Percentiles rank a stretch among this genome's conserved stretches.
Conservation (phyloP, 2,888 invertebrate genomes). For the Pristionchus arcanus region DNA sequence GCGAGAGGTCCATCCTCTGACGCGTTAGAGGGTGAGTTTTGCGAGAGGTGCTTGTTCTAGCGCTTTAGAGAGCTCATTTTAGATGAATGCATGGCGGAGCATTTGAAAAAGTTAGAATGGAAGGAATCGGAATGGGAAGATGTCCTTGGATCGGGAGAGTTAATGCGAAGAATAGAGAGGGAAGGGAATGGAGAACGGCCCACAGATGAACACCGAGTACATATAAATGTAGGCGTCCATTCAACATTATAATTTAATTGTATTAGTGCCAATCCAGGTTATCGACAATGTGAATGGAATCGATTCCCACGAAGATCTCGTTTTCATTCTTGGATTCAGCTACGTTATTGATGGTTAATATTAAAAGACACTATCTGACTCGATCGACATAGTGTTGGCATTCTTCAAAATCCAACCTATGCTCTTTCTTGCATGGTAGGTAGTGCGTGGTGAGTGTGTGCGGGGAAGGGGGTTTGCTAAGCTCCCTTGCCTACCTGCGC, state of each 20-base stretch:
- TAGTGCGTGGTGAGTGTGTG: no score
- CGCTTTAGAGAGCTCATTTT: no score
- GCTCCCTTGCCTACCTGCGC: no score
- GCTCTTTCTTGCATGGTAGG: no score
- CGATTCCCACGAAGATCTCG: conserved; percentile 45
- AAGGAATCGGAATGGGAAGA: conserved; percentile 61
- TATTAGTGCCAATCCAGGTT: background rate
- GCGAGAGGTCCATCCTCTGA: conserved; percentile 62
- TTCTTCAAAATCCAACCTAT: no score
- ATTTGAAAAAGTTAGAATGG: background rate
- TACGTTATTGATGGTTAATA: conserved; percentile 53
- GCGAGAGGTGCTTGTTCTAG: no score
- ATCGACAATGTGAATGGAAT: conserved; percentile 33
- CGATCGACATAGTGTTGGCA: no score
- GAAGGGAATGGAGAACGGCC: conserved; percentile 55
- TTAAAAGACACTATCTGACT: no score
- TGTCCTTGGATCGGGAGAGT: conserved; percentile 60
- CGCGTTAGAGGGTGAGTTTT: conserved; percentile 57
- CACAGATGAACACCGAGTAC: conserved; percentile 3
- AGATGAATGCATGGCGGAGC: conserved; percentile 57
- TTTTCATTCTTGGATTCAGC: conserved; percentile 52
- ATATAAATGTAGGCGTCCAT: conserved; percentile 40
- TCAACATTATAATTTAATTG: background rate
- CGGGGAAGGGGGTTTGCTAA: no score
- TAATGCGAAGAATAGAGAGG: conserved; percentile 57